phyloP scores from a whole-genome alignment of 2,888 invertebrate species.

The Acanthopleura granulata region DNA sequence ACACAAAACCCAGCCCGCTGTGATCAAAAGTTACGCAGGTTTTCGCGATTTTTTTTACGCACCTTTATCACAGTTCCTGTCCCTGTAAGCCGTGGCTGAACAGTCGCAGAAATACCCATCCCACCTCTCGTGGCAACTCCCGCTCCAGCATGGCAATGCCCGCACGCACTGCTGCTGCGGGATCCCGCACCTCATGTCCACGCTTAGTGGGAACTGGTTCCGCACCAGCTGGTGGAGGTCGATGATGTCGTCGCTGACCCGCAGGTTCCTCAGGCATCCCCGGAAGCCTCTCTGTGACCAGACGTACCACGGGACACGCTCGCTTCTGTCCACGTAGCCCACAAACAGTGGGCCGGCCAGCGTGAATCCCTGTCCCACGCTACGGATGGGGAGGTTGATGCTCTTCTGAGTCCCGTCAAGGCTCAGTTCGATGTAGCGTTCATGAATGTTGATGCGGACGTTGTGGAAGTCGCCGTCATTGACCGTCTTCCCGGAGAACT shows the following conservation, averaged over 20 bases:
- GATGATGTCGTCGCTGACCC: conserved; percentile 38
- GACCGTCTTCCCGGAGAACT: conserved; percentile 45
- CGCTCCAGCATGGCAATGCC: conserved; percentile 49
- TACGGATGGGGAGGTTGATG: conserved; percentile 32
- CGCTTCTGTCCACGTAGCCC: conserved; percentile 44
- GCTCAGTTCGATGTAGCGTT: conserved; percentile 34
- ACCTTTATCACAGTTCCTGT: conserved; percentile 50
- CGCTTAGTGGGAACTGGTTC: conserved; percentile 16
- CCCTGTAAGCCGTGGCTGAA: conserved; percentile 55
- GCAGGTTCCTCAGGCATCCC: conserved; percentile 63
- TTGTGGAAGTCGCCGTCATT: conserved; percentile 60
- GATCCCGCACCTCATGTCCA: not conserved
- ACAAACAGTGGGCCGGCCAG: conserved; percentile 41
- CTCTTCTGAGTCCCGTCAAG: conserved; percentile 43
- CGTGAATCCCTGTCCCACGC: conserved; percentile 33
- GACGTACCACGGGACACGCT: conserved; percentile 59
- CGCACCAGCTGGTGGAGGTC: conserved; percentile 28
- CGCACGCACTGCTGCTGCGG: conserved; percentile 33
- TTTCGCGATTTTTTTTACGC: too few species aligned
- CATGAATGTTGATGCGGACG: conserved; percentile 34
- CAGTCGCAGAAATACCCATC: conserved; percentile 61
- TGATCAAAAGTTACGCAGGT: too few species aligned
- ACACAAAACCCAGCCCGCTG: too few species aligned
- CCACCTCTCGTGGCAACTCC: conserved; percentile 54
- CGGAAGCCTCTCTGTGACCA: conserved; percentile 59